Base-by-base conservation (phyloP, 2,113 vertebrate species). In the Megaleporinus macrocephalus region DNA sequence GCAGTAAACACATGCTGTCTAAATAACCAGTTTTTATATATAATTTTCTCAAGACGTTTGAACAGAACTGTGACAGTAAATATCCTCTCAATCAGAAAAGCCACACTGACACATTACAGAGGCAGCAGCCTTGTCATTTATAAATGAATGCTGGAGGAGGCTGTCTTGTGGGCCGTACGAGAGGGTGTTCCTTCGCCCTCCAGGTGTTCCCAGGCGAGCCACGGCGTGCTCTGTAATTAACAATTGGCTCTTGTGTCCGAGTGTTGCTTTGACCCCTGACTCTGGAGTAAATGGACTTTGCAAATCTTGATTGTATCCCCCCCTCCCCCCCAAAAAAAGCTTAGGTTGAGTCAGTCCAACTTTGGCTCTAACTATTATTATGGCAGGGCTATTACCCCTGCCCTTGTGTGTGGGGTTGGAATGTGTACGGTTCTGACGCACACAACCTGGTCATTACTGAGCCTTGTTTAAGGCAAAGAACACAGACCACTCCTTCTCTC, bases 141-240 rank as follows among this genome's bases (percentile, higher is more conserved):
- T 68, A 68, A 68, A 36, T 68, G 30, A 68, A 33, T 41, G 33
- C 22, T n/a, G 44, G 33, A 5, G 61, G 44, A 57, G 49, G 44
- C 16, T 41, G 41, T 83, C 78, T 79, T 49, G 13, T 59, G 10
- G 36, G 73, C 76, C 83, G 77, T 65, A 76, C 75, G 82, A 85
- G 61, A 82, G 61, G 18, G 26, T 70, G 73, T 82, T 59, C 33
- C 36, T 80, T 24, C 68, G 66, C 86, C 87, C 89, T 82, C 79
- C 78, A 91, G 91, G 87, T 89, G 79, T 86, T 86, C 89, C 84
- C 87, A 74, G 71, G 61, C 71, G 24, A 29, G 33, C 85, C 73
- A 70, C 76, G 81, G 87, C 89, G 80, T 89, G 85, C 86, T 85
- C 89, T 87, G 75, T 88, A 86, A 90, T 91, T 92, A 89, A 87